Evolutionary conservation across 2,888 invertebrate genomes (phyloP).

Genomic region (Drosophila nr. medialis): DNA sequence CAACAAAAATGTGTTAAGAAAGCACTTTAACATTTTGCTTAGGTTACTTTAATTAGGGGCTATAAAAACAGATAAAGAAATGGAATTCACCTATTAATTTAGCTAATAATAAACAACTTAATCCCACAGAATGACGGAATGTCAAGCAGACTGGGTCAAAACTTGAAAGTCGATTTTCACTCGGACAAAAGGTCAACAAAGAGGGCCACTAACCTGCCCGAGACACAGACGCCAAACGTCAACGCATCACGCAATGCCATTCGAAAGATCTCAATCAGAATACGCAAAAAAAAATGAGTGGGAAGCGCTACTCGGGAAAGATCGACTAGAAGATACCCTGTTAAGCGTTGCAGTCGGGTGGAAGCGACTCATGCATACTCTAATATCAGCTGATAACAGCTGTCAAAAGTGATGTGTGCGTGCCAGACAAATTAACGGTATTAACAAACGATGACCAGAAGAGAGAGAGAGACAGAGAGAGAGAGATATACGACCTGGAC

Average conservation of each 20-base stretch:
- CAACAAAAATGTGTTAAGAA: conserved; percentile 4
- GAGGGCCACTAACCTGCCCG: conserved; percentile 17
- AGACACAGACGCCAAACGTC: conserved; percentile 10
- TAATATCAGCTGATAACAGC: background rate
- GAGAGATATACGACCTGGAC: too few species aligned
- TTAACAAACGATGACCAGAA: too few species aligned
- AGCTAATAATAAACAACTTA: conserved; percentile 18
- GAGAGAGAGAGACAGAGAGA: background rate
- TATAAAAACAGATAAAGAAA: conserved; percentile 36
- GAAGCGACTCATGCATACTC: background rate
- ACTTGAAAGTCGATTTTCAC: conserved; percentile 30
- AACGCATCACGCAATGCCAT: conserved; percentile 50
- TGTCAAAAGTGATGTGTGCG: too few species aligned
- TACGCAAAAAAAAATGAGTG: conserved; percentile 7
- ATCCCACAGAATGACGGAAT: conserved; percentile 1
- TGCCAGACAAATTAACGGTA: too few species aligned
- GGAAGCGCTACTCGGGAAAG: background rate
- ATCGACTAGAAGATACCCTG: background rate
- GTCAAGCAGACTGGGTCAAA: conserved; percentile 43
- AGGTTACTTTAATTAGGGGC: conserved; percentile 38
- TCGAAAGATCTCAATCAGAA: conserved; percentile 49
- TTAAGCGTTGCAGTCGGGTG: background rate
- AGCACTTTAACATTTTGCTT: conserved; percentile 27
- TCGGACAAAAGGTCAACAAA: conserved; percentile 32
- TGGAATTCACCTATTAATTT: conserved; percentile 36